phyloP scores from a whole-genome alignment of 2,888 invertebrate species.

The Megastigmus dorsalis region DNA sequence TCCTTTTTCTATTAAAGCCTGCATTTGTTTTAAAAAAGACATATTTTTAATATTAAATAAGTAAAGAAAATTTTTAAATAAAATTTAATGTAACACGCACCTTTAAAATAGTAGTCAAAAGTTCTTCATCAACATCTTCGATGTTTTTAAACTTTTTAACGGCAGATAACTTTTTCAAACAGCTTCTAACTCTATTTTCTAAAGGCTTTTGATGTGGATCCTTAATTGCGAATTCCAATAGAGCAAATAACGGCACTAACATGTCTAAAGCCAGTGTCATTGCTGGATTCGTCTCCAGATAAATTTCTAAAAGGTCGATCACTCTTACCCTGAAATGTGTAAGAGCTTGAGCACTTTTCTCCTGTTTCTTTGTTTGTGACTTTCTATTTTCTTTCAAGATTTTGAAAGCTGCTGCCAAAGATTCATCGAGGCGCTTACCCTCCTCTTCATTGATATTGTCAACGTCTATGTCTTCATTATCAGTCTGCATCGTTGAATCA shows the following conservation, averaged over 20 bases:
- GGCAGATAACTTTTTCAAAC: conserved; percentile 78
- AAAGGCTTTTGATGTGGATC: conserved; percentile 82
- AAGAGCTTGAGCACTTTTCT: conserved; percentile 80
- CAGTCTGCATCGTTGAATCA: conserved; percentile 77
- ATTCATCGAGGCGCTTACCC: conserved; percentile 83
- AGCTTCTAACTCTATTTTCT: conserved; percentile 79
- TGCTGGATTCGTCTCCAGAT: conserved; percentile 82
- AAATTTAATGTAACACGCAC: conserved; percentile 4
- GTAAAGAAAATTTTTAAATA: conserved; percentile 6
- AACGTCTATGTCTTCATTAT: conserved; percentile 83
- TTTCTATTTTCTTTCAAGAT: conserved; percentile 74
- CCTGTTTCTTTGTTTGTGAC: conserved; percentile 74
- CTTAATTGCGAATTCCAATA: conserved; percentile 82
- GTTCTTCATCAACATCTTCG: conserved; percentile 77
- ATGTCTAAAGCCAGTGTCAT: conserved; percentile 82
- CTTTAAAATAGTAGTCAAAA: conserved; percentile 76
- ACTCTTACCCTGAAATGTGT: conserved; percentile 85
- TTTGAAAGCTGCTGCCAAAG: conserved; percentile 84
- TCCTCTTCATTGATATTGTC: conserved; percentile 86
- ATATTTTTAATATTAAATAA: neutral
- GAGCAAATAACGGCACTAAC: conserved; percentile 81
- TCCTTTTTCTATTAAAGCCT: conserved; percentile 80
- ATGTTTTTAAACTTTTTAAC: conserved; percentile 79
- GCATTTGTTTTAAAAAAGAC: conserved; percentile 60
- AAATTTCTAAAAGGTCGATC: conserved; percentile 85